phyloP scores from a whole-genome alignment of 2,888 invertebrate genomes.

The Chrysodeixis includens region DNA sequence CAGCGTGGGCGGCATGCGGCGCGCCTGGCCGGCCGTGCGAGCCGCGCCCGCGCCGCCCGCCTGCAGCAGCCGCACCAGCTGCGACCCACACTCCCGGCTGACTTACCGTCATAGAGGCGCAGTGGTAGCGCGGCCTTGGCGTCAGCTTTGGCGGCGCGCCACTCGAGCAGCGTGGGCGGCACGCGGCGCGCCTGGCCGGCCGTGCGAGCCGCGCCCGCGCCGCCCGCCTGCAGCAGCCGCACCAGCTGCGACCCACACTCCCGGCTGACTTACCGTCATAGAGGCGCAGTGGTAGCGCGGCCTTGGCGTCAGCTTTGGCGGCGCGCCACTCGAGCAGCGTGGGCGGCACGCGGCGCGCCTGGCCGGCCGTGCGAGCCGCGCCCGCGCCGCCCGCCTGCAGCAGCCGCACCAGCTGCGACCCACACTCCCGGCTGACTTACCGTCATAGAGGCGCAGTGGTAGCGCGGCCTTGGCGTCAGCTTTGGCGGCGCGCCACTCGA shows the following conservation, averaged over 20 bases:
- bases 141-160: slow-evolving; percentile 72
- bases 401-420: slow-evolving; percentile 90
- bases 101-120: too few relatives aligned
- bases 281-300: slow-evolving; percentile 79
- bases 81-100: slow-evolving; percentile 94
- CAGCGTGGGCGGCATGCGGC: slow-evolving; percentile 77
- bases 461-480: slow-evolving; percentile 74
- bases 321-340: slow-evolving; percentile 81
- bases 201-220: slow-evolving; percentile 84
- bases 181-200: slow-evolving; percentile 72
- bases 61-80: slow-evolving; percentile 90
- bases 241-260: slow-evolving; percentile 94
- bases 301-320: slow-evolving; percentile 66
- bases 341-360: slow-evolving; percentile 76
- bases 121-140: slow-evolving; percentile 78
- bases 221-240: slow-evolving; percentile 86
- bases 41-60: slow-evolving; percentile 88
- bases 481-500: slow-evolving; percentile 78
- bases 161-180: slow-evolving; percentile 80
- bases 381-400: slow-evolving; percentile 88
- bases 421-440: too few relatives aligned
- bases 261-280: too few relatives aligned
- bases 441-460: slow-evolving; percentile 82
- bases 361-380: slow-evolving; percentile 75
- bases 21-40: slow-evolving; percentile 73